Evolutionary conservation across 2,113 vertebrate genomes (phyloP), one percentile per base, ranked within the genome.

Genomic region (Alligator mississippiensis): DNA sequence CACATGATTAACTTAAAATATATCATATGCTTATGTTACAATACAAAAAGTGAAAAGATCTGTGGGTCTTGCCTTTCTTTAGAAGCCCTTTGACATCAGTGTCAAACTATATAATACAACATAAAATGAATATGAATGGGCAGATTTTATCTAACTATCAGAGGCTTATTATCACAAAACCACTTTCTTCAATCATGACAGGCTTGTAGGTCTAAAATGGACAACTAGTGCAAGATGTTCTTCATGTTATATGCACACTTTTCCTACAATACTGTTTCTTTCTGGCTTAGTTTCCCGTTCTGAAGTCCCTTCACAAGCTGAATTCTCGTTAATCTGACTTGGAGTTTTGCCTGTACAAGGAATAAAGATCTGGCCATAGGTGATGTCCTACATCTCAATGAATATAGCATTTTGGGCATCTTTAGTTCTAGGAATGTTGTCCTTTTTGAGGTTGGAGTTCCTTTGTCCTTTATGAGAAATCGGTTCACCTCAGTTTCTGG

Each of bases 241-340:
- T 75, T 88, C 22, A 61, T 47, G 80, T 92, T 15, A 22, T 70
- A 12, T 79, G 68, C 25, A 38, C 63, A 81, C 21, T 79, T 60
- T 74, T 78, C 80, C 68, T 89, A 54, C 61, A 14, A 47, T 93
- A 74, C 80, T 90, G 1, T 70, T 91, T 95, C 86, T 86, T 75
- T 92, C 82, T 78, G 82, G 3, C 77, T 25, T 76, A 54, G 64
- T 86, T 38, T 15, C 17, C 70, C 27, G 58, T 86, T 78, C 93
- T 84, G 83, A 30, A 85, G 60, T 75, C 55, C 80, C 27, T 86
- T 85, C 63, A 82, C 24, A 87, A 54, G 64, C 22, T 81, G 54
- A 90, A 61, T 70, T 92, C 30, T 93, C 54, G 79, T 55, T 85
- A 72, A 61, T 54, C 84, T 58, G 17, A 89, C 74, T 54, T 81